Conservation (phyloP, 2,113 vertebrate genomes). For the Pungitius pungitius region DNA sequence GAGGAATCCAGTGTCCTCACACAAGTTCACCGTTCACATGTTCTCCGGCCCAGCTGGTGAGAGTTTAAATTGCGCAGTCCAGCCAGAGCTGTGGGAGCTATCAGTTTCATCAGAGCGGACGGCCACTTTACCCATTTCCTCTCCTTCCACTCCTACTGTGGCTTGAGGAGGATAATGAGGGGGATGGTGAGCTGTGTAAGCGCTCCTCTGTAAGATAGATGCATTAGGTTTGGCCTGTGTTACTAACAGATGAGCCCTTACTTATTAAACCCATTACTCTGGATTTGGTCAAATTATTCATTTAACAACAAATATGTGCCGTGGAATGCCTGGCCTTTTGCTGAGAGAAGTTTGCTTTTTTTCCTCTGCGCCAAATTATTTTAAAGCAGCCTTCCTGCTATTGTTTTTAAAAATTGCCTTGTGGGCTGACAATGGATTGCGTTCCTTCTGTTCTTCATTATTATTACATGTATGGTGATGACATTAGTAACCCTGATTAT, state of each 20-base stretch:
- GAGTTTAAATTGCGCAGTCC: conserved; percentile 56
- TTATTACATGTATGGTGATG: conserved; percentile 26
- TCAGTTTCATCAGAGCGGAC: conserved; percentile 67
- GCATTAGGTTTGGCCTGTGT: conserved; percentile 53
- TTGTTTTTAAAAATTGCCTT: conserved; percentile 47
- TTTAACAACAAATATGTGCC: conserved; percentile 76
- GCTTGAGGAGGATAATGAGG: conserved; percentile 66
- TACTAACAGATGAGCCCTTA: conserved; percentile 60
- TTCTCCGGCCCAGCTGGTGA: conserved; percentile 33
- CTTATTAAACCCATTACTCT: conserved; percentile 69
- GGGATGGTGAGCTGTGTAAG: conserved; percentile 59
- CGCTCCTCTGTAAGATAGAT: conserved; percentile 56
- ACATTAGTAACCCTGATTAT: conserved; percentile 27
- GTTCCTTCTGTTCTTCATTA: conserved; percentile 25
- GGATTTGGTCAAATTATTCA: conserved; percentile 75
- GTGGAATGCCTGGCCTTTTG: conserved; percentile 68
- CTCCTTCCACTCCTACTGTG: conserved; percentile 41
- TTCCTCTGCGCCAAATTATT: conserved; percentile 10
- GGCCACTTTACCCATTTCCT: conserved; percentile 57
- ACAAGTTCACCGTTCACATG: conserved; percentile 21
- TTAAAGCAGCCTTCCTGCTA: conserved; percentile 22
- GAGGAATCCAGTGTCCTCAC: conserved; percentile 14
- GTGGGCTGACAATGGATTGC: conserved; percentile 22
- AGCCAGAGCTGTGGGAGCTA: conserved; percentile 59
- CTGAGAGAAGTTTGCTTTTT: conserved; percentile 40